Percentiles rank a stretch among this genome's conserved stretches.
These are phyloP conservation scores for Pleuronectes platessa DNA, from an alignment of 2,113 vertebrate genomes.

Conservation along the genomic window DNA sequence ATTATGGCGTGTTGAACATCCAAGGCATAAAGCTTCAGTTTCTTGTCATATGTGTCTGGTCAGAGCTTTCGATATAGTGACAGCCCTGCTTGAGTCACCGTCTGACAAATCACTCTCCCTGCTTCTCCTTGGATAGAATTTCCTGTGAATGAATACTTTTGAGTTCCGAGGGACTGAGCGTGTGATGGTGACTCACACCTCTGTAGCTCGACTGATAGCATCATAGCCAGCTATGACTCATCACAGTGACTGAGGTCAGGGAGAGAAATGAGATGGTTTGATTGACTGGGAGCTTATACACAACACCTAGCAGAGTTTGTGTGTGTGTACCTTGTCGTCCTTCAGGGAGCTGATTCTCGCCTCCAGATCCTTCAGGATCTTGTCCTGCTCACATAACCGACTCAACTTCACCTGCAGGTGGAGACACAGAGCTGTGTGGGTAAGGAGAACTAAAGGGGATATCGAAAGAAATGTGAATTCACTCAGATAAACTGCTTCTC, in stretches of 20 bases:
- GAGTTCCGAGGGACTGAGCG: too few relatives aligned
- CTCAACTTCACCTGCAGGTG: conserved; percentile 91
- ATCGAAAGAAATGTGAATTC: background rate
- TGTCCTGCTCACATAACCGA: conserved; percentile 94
- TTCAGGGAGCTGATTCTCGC: conserved; percentile 92
- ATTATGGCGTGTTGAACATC: background rate
- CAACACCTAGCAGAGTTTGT: background rate
- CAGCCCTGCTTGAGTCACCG: background rate
- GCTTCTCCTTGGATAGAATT: background rate
- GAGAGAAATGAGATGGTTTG: too few relatives aligned
- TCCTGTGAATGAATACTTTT: background rate
- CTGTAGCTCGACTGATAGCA: background rate
- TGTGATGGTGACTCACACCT: background rate
- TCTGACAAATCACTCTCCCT: background rate
- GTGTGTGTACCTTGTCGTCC: conserved; percentile 90
- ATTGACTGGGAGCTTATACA: background rate
- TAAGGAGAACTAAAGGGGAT: too few relatives aligned
- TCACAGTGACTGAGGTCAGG: background rate
- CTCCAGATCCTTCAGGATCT: conserved; percentile 93
- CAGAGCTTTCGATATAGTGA: background rate
- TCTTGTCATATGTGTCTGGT: too few relatives aligned
- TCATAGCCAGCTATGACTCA: conserved; percentile 1
- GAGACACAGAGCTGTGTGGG: conserved; percentile 38
- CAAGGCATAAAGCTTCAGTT: background rate
- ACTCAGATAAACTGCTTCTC: conserved; percentile 2